Evolutionary conservation across 35 echinoderm and acorn worm genomes (phyloP).

Genomic region (Lytechinus pictus): DNA sequence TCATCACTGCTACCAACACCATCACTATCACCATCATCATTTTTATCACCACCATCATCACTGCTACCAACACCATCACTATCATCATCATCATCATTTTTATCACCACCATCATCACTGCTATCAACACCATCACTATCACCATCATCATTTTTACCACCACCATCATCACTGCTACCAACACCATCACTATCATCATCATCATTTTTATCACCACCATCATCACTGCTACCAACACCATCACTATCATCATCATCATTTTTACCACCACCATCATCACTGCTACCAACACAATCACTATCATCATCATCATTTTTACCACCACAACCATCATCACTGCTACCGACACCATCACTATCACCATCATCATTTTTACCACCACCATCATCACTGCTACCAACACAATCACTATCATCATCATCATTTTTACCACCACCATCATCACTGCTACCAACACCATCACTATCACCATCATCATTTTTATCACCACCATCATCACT

Average conservation of each 20-base stretch:
- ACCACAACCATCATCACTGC: not conserved
- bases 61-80: no score
- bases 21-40: no score
- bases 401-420: not conserved
- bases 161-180: not conserved
- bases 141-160: not conserved
- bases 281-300: not conserved
- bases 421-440: not conserved
- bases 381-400: not conserved
- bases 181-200: not conserved
- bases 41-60: no score
- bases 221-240: not conserved
- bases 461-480: not conserved
- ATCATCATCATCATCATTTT: no score
- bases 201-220: not conserved
- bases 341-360: not conserved
- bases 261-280: not conserved
- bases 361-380: not conserved
- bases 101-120: not conserved
- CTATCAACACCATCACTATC: not conserved
- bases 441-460: no score
- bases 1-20: no score
- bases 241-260: not conserved
- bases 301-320: not conserved
- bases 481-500: no score